phyloP scores from a whole-genome alignment of 1,140 invertebrate genomes.

The Meloidogyne exigua region DNA sequence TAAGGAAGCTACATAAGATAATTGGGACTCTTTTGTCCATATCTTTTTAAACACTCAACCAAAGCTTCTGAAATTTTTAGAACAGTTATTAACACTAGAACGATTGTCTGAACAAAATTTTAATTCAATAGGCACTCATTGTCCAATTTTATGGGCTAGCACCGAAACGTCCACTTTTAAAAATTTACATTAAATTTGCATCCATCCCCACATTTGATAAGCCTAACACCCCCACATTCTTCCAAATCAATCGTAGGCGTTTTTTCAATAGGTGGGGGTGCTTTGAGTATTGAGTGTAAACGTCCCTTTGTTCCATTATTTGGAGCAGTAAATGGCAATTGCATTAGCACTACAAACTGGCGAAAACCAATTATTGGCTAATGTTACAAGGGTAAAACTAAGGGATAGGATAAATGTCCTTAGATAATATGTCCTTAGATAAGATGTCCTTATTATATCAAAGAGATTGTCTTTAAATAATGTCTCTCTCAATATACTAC shows the following conservation, averaged over 20 bases:
- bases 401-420: too few species aligned
- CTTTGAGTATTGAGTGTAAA: constrained; percentile 44
- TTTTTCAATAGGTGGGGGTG: constrained; percentile 36
- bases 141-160: too few species aligned
- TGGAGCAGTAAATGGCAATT: constrained; percentile 39
- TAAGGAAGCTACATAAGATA: too few species aligned
- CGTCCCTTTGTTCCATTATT: constrained; percentile 53
- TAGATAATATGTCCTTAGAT: neutral
- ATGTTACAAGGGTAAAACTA: too few species aligned
- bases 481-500: neutral
- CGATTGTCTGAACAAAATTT: too few species aligned
- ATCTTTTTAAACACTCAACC: too few species aligned
- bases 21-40: too few species aligned
- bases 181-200: constrained; percentile 43
- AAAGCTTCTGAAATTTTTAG: too few species aligned
- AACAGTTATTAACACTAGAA: too few species aligned
- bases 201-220: constrained; percentile 47
- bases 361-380: constrained; percentile 21
- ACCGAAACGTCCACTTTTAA: neutral
- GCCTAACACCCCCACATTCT: constrained; percentile 27
- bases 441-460: neutral
- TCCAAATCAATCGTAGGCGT: constrained; percentile 29
- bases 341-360: constrained; percentile 48
- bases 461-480: too few species aligned
- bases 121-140: too few species aligned